Evolutionary conservation across 2,113 vertebrate genomes (phyloP).

Genomic region (Pluvialis apricaria): DNA sequence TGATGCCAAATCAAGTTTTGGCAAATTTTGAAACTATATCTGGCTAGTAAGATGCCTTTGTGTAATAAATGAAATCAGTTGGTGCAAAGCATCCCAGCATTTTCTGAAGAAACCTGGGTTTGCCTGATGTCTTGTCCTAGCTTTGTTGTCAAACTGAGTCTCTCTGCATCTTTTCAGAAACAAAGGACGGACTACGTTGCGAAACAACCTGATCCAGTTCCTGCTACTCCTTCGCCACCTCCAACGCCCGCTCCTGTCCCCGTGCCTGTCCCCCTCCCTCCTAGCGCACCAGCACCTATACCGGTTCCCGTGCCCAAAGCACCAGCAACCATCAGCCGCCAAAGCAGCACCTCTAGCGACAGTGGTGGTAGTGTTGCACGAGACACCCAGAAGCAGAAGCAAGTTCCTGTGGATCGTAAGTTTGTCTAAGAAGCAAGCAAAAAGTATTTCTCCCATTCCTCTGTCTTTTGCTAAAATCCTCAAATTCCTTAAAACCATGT

Average conservation of each 20-base stretch:
- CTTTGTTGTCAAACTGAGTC: fast-evolving
- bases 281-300: slow-evolving; percentile 63
- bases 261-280: slow-evolving; percentile 61
- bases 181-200: slow-evolving; percentile 78
- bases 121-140: neutral
- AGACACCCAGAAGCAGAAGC: slow-evolving; percentile 76
- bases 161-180: slow-evolving; percentile 75
- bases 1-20: neutral
- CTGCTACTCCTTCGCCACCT: slow-evolving; percentile 69
- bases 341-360: slow-evolving; percentile 83
- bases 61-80: neutral
- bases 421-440: neutral
- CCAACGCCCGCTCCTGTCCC: slow-evolving; percentile 69
- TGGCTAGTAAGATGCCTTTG: neutral
- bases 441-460: fast-evolving
- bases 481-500: no score
- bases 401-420: slow-evolving; percentile 74
- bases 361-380: slow-evolving; percentile 67
- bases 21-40: neutral
- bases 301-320: slow-evolving; percentile 62
- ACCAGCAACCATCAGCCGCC: slow-evolving; percentile 66
- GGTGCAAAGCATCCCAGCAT: neutral
- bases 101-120: neutral
- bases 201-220: slow-evolving; percentile 54
- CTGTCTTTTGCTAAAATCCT: neutral